phyloP scores from a whole-genome alignment of 2,113 vertebrate genomes.

The Eidolon helvum region DNA sequence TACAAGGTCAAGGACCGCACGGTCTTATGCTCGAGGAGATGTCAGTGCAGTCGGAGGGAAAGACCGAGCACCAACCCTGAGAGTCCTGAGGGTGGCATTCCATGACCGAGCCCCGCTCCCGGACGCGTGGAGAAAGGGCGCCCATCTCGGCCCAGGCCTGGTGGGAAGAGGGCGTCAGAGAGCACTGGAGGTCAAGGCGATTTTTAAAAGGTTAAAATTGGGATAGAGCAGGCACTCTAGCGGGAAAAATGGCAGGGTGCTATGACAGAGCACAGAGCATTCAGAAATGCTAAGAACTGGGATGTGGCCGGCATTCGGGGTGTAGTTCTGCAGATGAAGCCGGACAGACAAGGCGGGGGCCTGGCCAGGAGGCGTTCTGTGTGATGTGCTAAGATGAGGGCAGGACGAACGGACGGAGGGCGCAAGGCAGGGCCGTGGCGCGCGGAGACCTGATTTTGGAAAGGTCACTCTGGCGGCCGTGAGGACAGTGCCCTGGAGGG shows the following conservation, averaged over 20 bases:
- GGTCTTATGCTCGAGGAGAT: neutral
- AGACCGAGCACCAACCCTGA: neutral
- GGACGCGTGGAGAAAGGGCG: neutral
- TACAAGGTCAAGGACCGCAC: neutral
- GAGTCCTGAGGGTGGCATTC: neutral
- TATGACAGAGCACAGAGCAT: neutral
- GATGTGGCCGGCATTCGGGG: neutral
- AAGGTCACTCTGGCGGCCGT: neutral
- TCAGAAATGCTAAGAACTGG: too few species aligned
- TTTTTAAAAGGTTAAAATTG: neutral
- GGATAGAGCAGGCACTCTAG: too few species aligned
- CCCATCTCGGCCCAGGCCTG: neutral
- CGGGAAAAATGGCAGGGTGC: neutral
- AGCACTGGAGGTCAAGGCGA: neutral
- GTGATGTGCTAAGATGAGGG: neutral
- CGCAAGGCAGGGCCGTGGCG: accelerated
- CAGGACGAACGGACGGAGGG: neutral
- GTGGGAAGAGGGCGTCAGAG: neutral
- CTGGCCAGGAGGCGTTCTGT: too few species aligned
- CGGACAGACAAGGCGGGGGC: neutral
- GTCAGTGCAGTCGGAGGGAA: neutral
- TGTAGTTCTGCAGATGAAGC: neutral
- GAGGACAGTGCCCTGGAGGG: neutral
- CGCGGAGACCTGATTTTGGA: neutral
- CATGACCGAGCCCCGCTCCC: neutral